These are phyloP conservation scores for Tenualosa thibaudeaui DNA, from an alignment of 2,797 vertebrate genomes.

Conservation along the genomic window DNA sequence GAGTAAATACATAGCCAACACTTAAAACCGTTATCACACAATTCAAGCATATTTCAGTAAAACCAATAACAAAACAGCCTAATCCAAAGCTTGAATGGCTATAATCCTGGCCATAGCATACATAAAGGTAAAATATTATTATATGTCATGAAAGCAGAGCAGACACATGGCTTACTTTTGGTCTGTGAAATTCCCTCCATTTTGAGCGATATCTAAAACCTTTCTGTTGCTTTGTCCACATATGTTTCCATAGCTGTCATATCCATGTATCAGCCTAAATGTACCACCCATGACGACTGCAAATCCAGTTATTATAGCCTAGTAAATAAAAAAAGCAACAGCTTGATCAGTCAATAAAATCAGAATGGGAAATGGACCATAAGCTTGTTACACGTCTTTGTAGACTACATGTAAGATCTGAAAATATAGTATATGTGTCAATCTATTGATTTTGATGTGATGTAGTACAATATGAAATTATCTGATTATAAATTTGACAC, in stretches of 20 bases:
- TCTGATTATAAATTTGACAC: slow-evolving; percentile 47
- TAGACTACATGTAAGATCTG: neutral
- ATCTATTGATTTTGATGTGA: neutral
- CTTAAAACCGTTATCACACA: no score
- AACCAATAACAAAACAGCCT: neutral
- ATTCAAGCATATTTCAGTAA: neutral
- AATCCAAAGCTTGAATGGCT: neutral
- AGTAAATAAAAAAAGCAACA: slow-evolving; percentile 54
- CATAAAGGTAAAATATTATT: neutral
- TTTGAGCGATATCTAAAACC: slow-evolving; percentile 83
- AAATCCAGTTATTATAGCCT: slow-evolving; percentile 93
- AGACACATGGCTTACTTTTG: slow-evolving; percentile 79
- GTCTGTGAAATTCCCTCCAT: slow-evolving; percentile 85
- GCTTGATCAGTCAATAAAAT: neutral
- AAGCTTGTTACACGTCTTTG: neutral
- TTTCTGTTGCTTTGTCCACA: slow-evolving; percentile 89
- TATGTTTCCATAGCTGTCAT: slow-evolving; percentile 97
- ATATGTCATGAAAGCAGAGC: neutral
- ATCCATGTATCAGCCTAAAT: slow-evolving; percentile 88
- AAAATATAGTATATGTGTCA: neutral
- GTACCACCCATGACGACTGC: slow-evolving; percentile 91
- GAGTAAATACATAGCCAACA: no score
- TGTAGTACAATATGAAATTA: neutral
- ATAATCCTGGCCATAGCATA: no score
- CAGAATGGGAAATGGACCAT: neutral